Evolutionary conservation across 1,140 invertebrate genomes (phyloP).

Genomic region (Megalonaias nervosa): DNA sequence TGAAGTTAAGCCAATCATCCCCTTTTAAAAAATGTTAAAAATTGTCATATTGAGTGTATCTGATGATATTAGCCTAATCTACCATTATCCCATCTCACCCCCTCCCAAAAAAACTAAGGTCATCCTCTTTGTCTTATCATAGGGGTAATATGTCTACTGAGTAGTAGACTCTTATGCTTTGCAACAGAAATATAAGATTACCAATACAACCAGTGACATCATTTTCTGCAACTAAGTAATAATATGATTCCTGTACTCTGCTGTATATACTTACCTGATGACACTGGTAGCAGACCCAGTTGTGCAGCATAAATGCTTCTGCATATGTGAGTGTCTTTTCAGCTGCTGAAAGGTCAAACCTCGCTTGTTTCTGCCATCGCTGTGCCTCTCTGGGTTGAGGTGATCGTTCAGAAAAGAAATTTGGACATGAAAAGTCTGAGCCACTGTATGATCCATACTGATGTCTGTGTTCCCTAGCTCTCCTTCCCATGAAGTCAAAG

Average conservation of each 20-base stretch:
- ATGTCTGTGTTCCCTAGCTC: not conserved
- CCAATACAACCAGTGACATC: too few relatives aligned
- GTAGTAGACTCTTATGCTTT: too few relatives aligned
- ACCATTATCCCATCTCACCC: too few relatives aligned
- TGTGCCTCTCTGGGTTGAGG: slow-evolving; percentile 48
- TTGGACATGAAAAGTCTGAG: not conserved
- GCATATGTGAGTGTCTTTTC: slow-evolving; percentile 37
- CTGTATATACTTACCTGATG: slow-evolving; percentile 39
- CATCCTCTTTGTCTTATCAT: too few relatives aligned
- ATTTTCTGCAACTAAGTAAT: too few relatives aligned
- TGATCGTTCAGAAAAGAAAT: slow-evolving; percentile 27
- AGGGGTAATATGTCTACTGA: too few relatives aligned
- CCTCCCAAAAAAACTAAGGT: too few relatives aligned
- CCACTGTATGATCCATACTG: not conserved
- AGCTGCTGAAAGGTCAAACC: slow-evolving; percentile 44
- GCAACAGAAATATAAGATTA: too few relatives aligned
- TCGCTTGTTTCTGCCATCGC: slow-evolving; percentile 52
- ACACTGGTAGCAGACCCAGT: slow-evolving; percentile 58
- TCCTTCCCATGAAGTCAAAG: not conserved
- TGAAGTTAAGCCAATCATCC: too few relatives aligned
- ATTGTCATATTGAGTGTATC: too few relatives aligned
- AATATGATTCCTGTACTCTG: not conserved
- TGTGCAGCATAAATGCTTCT: slow-evolving; percentile 34
- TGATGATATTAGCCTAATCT: too few relatives aligned
- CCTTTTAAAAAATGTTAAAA: too few relatives aligned